Percentiles rank a stretch among this genome's conserved stretches.
phyloP scores from a whole-genome alignment of 2,888 invertebrate species.

The Cynaeus angustus region DNA sequence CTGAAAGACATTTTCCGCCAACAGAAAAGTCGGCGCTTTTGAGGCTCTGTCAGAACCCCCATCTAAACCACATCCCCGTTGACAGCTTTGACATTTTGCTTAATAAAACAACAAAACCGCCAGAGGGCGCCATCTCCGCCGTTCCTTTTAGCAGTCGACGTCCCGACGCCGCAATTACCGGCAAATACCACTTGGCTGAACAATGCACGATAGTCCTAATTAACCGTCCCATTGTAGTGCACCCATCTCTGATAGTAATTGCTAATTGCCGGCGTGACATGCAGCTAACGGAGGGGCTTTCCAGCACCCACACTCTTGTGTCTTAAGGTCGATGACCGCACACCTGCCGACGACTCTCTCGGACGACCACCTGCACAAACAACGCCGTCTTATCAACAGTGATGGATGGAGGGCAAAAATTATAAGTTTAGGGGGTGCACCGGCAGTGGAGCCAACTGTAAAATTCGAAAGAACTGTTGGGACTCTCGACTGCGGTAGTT shows the following conservation, averaged over 20 bases:
- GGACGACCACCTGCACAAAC: conserved; percentile 57
- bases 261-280: conserved; percentile 48
- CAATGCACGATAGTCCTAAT: conserved; percentile 40
- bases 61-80: conserved; percentile 1
- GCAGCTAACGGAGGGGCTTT: conserved; percentile 42
- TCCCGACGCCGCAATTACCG: conserved; percentile 36
- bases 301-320: conserved; percentile 52
- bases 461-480: no score
- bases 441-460: no score
- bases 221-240: conserved; percentile 37
- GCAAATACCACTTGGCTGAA: conserved; percentile 34
- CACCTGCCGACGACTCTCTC: conserved; percentile 55
- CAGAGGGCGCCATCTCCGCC: conserved; percentile 20
- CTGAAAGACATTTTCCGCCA: background rate
- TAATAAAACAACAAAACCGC: conserved; percentile 5
- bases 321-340: conserved; percentile 56
- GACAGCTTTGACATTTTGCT: background rate
- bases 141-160: conserved; percentile 4
- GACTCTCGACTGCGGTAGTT: background rate
- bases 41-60: background rate
- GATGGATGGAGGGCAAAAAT: conserved; percentile 28
- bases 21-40: background rate
- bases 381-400: conserved; percentile 51
- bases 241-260: conserved; percentile 41
- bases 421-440: no score